Percentiles rank a stretch among this genome's conserved stretches.
phyloP scores from a whole-genome alignment of 2,888 invertebrate species.

The Phyllotreta striolata region DNA sequence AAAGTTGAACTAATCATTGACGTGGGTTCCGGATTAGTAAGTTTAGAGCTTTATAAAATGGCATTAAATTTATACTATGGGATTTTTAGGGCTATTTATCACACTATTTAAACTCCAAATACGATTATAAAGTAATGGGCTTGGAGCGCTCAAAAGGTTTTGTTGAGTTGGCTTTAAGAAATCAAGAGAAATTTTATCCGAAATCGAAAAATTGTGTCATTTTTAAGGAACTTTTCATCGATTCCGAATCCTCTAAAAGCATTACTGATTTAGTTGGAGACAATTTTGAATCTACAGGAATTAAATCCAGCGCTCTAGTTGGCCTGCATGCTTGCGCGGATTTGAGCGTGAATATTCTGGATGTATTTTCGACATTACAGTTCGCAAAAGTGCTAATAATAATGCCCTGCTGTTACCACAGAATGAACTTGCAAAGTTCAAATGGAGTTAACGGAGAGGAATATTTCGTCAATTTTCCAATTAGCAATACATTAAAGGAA shows the following conservation, averaged over 20 bases:
- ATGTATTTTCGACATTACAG: slow-evolving; percentile 69
- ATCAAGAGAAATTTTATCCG: slow-evolving; percentile 66
- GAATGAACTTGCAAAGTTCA: slow-evolving; percentile 61
- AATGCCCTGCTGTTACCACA: slow-evolving; percentile 85
- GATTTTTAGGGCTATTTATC: slow-evolving; percentile 75
- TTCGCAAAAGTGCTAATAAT: slow-evolving; percentile 68
- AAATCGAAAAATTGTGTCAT: slow-evolving; percentile 65
- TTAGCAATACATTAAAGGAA: slow-evolving; percentile 65
- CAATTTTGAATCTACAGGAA: slow-evolving; percentile 32
- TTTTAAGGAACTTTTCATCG: slow-evolving; percentile 68
- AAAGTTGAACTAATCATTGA: slow-evolving; percentile 70
- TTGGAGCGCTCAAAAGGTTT: slow-evolving; percentile 70
- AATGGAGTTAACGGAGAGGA: slow-evolving; percentile 40
- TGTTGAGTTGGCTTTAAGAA: slow-evolving; percentile 66
- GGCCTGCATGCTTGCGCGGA: slow-evolving; percentile 84
- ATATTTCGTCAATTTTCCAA: slow-evolving; percentile 72
- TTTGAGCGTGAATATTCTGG: slow-evolving; percentile 72
- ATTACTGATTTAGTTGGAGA: slow-evolving; percentile 47
- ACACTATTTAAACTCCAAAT: slow-evolving; percentile 68
- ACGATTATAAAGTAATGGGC: slow-evolving; percentile 70
- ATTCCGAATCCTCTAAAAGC: slow-evolving; percentile 62
- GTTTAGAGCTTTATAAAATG: slow-evolving; percentile 41
- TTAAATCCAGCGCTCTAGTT: slow-evolving; percentile 60
- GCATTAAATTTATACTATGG: slow-evolving; percentile 5
- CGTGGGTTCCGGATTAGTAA: slow-evolving; percentile 78